Evolutionary conservation across 2,113 vertebrate species (phyloP).

Genomic region (Rynchops niger): DNA sequence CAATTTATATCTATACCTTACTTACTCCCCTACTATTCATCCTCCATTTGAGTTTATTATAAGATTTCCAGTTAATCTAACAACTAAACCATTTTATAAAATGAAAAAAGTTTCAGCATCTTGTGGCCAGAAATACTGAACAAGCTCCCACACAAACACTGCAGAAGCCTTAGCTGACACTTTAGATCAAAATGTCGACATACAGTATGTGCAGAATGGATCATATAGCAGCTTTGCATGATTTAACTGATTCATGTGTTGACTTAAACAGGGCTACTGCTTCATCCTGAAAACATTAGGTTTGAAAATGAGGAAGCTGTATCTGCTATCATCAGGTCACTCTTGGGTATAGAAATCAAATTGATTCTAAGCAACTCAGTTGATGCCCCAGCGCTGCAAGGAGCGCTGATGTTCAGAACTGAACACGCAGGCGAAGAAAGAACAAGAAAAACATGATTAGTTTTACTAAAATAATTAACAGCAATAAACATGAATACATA

Average conservation of each 20-base stretch:
- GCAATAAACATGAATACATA: background rate
- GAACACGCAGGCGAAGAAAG: background rate
- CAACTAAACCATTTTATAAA: background rate
- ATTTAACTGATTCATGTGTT: background rate
- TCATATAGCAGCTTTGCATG: background rate
- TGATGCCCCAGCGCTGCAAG: background rate
- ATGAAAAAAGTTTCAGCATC: background rate
- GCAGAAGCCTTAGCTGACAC: background rate
- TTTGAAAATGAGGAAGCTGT: background rate
- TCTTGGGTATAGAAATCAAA: background rate
- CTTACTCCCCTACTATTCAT: background rate
- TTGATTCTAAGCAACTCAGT: background rate
- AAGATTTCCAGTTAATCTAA: background rate
- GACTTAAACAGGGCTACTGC: background rate
- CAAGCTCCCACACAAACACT: background rate
- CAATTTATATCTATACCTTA: background rate
- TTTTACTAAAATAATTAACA: background rate
- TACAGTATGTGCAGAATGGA: background rate
- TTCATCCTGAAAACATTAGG: background rate
- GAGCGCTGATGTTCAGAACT: background rate
- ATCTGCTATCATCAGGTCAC: background rate
- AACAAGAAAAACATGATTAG: background rate
- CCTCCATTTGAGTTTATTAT: background rate
- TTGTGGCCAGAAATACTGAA: background rate
- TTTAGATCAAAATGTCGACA: background rate